Evolutionary conservation across 2,113 vertebrate species (phyloP).

Genomic region (Lagopus leucura): DNA sequence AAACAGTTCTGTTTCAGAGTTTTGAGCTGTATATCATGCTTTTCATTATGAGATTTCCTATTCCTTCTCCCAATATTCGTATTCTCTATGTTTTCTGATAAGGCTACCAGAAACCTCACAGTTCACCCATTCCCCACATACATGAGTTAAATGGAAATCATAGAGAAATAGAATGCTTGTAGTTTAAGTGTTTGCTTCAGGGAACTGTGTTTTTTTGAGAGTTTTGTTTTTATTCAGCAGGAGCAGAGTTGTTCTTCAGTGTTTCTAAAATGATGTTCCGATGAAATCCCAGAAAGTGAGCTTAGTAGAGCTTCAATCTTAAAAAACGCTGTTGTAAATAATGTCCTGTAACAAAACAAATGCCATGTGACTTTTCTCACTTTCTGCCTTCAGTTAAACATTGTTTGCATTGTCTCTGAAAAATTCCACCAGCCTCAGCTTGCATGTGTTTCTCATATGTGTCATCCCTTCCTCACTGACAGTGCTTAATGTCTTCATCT

Average conservation of each 20-base stretch:
- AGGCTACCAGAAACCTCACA: not conserved
- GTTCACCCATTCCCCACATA: not conserved
- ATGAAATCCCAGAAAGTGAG: not conserved
- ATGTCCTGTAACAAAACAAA: not conserved
- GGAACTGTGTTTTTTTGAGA: not conserved
- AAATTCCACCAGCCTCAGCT: not conserved
- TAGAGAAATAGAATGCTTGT: not conserved
- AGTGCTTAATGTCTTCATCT: not conserved
- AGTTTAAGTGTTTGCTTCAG: not conserved
- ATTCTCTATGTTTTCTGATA: not conserved
- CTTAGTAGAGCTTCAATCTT: not conserved
- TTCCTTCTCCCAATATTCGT: not conserved
- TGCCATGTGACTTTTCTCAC: not conserved
- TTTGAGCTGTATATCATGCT: not conserved
- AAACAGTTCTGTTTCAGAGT: not conserved
- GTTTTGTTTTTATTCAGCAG: not conserved
- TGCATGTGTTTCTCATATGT: not conserved
- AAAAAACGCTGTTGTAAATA: not conserved
- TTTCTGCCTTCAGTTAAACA: not conserved
- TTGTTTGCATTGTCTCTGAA: not conserved
- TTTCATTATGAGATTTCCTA: constrained; percentile 18
- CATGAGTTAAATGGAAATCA: not conserved
- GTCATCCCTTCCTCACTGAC: not conserved
- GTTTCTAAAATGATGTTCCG: not conserved
- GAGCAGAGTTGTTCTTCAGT: not conserved